phyloP scores from a whole-genome alignment of 2,888 invertebrate genomes.

The Ophioninae sp. region DNA sequence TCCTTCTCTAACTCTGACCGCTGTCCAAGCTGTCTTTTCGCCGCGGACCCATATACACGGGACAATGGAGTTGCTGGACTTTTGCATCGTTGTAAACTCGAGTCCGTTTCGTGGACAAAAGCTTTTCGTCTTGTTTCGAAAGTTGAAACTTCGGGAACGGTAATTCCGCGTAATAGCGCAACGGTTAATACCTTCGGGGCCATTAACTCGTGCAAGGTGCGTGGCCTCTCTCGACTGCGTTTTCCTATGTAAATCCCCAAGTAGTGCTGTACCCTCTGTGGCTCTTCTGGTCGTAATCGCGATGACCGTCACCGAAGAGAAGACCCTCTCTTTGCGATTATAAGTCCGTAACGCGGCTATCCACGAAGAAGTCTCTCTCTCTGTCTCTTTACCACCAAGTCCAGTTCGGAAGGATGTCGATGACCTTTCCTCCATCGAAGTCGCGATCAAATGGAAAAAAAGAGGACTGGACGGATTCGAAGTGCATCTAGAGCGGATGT shows the following conservation, averaged over 20 bases:
- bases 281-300: constrained; percentile 39
- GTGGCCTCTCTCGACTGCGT: constrained; percentile 61
- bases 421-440: constrained; percentile 67
- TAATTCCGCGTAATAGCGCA: constrained; percentile 36
- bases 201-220: constrained; percentile 72
- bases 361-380: not conserved
- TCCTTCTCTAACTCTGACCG: not conserved
- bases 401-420: constrained; percentile 66
- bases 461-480: constrained; percentile 12
- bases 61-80: constrained; percentile 26
- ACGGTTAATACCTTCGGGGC: constrained; percentile 57
- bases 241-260: constrained; percentile 31
- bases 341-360: not conserved
- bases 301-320: constrained; percentile 59
- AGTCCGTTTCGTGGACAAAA: not conserved
- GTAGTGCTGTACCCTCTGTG: constrained; percentile 3
- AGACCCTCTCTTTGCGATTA: constrained; percentile 8
- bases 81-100: constrained; percentile 7
- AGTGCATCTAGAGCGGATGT: constrained; percentile 20
- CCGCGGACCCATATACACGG: constrained; percentile 16
- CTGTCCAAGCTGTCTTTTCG: not conserved
- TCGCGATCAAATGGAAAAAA: not conserved
- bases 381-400: not conserved
- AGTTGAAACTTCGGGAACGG: constrained; percentile 35
- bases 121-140: constrained; percentile 23